A percentile compares a stretch with the other conserved stretches of the same genome.
phyloP scores from a whole-genome alignment of 2,797 vertebrate genomes.

The Fistularia tabacaria region DNA sequence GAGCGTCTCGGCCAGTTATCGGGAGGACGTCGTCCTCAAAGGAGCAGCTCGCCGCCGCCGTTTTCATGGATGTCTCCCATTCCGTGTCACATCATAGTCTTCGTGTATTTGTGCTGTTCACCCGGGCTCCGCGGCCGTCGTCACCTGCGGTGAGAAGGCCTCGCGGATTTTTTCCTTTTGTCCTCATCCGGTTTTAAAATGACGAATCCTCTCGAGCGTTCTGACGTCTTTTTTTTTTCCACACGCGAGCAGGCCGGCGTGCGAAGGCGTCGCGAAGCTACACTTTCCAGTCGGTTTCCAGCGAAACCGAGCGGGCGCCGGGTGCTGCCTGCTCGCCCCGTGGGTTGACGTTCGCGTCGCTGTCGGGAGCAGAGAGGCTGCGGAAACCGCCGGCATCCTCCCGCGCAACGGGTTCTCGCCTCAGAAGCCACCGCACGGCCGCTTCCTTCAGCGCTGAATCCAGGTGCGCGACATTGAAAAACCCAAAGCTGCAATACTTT shows the following conservation, averaged over 20 bases:
- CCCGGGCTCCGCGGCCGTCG: too few relatives aligned
- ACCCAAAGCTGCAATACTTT: too few relatives aligned
- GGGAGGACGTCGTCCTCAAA: too few relatives aligned
- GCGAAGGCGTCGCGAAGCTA: conserved; percentile 51
- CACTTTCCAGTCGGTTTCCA: conserved; percentile 61
- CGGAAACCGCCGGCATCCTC: conserved; percentile 31
- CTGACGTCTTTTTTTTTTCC: conserved; percentile 35
- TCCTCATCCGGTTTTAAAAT: background rate
- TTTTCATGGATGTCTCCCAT: too few relatives aligned
- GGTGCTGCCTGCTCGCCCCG: conserved; percentile 39
- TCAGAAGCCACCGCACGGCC: conserved; percentile 50
- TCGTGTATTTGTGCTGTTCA: too few relatives aligned
- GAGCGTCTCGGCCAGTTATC: too few relatives aligned
- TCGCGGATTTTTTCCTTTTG: too few relatives aligned
- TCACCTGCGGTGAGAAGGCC: too few relatives aligned
- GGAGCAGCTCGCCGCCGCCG: too few relatives aligned
- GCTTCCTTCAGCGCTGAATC: too few relatives aligned
- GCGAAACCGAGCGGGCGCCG: conserved; percentile 41
- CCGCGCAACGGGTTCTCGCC: conserved; percentile 27
- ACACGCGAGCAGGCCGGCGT: conserved; percentile 17
- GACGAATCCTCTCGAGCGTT: conserved; percentile 15
- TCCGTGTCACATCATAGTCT: too few relatives aligned
- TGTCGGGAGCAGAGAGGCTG: conserved; percentile 54
- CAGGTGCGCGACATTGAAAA: too few relatives aligned
- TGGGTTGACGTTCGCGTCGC: conserved; percentile 48